Evolutionary conservation across 1,140 invertebrate genomes (phyloP).

Genomic region (Bradysia coprophila): DNA sequence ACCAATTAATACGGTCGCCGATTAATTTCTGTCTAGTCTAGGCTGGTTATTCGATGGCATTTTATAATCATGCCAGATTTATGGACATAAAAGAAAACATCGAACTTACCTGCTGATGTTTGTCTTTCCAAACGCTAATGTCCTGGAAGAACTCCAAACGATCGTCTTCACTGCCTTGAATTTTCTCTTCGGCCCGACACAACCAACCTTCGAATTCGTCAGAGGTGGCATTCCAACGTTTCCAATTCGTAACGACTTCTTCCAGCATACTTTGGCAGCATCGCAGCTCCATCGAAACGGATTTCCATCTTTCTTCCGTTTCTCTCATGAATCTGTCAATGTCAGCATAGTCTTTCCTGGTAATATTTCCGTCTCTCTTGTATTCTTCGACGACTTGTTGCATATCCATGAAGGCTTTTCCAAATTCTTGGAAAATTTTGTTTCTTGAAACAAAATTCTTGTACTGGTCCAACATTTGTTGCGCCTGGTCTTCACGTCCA

Average conservation of each 20-base stretch:
- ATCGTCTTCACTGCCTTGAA: slow-evolving; percentile 61
- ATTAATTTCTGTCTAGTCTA: no score
- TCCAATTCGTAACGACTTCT: slow-evolving; percentile 77
- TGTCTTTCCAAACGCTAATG: slow-evolving; percentile 76
- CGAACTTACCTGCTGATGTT: no score
- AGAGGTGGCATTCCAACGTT: slow-evolving; percentile 52
- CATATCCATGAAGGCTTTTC: slow-evolving; percentile 79
- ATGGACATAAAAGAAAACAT: no score
- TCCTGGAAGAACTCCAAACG: slow-evolving; percentile 81
- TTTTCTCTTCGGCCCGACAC: slow-evolving; percentile 52
- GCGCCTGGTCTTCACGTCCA: slow-evolving; percentile 62
- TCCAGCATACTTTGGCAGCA: slow-evolving; percentile 78
- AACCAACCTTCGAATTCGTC: slow-evolving; percentile 68
- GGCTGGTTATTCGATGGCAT: no score
- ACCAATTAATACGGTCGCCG: no score
- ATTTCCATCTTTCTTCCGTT: slow-evolving; percentile 73
- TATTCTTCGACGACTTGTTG: slow-evolving; percentile 82
- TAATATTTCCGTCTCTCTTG: slow-evolving; percentile 65
- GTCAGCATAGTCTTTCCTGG: slow-evolving; percentile 51
- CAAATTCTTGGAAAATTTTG: slow-evolving; percentile 86
- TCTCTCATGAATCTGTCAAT: slow-evolving; percentile 75
- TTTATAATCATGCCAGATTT: no score
- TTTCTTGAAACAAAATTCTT: slow-evolving; percentile 80
- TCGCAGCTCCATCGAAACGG: slow-evolving; percentile 72
- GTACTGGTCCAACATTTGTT: slow-evolving; percentile 71